Conservation (phyloP, 2,113 vertebrate genomes). For the Arenaria interpres region DNA sequence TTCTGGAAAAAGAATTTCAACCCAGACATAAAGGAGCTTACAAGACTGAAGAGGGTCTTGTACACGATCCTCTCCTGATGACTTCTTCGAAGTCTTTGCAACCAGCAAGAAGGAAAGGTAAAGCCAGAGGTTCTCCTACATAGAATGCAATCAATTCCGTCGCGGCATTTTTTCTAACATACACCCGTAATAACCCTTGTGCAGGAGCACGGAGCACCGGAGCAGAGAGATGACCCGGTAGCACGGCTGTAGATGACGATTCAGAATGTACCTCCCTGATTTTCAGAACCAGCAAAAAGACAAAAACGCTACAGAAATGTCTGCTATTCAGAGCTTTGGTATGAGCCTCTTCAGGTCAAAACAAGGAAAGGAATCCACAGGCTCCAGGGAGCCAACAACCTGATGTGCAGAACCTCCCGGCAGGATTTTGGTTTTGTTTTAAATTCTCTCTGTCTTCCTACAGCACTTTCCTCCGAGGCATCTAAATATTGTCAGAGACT, state of each 20-base stretch:
- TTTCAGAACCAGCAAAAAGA: not conserved
- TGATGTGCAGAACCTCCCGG: not conserved
- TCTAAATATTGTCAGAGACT: not conserved
- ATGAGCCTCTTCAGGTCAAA: not conserved
- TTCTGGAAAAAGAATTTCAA: not conserved
- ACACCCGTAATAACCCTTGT: fast-evolving
- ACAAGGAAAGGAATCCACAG: not conserved
- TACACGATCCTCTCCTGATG: not conserved
- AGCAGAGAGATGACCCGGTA: not conserved
- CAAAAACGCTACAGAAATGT: not conserved
- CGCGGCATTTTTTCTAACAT: fast-evolving
- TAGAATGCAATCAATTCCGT: fast-evolving
- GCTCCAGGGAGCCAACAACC: not conserved
- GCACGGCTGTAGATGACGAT: not conserved
- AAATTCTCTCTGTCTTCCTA: not conserved
- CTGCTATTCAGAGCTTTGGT: not conserved
- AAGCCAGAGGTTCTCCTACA: not conserved
- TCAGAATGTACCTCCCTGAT: not conserved
- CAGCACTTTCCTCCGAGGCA: not conserved
- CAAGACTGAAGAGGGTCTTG: not conserved
- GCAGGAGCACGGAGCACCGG: not conserved
- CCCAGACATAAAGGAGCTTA: fast-evolving
- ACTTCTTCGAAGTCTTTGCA: not conserved
- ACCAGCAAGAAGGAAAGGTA: not conserved
- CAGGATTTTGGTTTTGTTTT: not conserved